These are phyloP conservation scores for Nothobranchius furzeri DNA, from an alignment of 2,113 vertebrate species.

Conservation along the genomic window DNA sequence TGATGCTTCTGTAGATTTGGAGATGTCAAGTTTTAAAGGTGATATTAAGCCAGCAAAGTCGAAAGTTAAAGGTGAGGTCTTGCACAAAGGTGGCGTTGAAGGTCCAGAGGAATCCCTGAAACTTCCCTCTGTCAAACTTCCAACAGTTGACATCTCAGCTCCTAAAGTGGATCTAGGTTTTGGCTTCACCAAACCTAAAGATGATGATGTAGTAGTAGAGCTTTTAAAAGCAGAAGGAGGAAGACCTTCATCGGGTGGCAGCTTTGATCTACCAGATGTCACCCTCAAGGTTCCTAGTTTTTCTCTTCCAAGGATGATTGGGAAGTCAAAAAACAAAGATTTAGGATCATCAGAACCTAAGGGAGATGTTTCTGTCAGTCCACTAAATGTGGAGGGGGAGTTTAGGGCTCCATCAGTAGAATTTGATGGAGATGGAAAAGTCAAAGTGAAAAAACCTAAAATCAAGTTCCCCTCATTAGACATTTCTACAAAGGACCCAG, in stretches of 20 bases:
- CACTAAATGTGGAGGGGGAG: conserved; percentile 55
- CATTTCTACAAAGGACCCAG: conserved; percentile 70
- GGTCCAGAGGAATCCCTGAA: conserved; percentile 60
- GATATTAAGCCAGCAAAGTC: conserved; percentile 38
- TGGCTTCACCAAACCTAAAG: conserved; percentile 69
- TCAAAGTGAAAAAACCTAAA: conserved; percentile 78
- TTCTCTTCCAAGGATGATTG: conserved; percentile 80
- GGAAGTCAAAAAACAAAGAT: conserved; percentile 68
- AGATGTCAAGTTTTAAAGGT: conserved; percentile 41
- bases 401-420: conserved; percentile 63
- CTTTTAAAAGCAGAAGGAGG: conserved; percentile 71
- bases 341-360: conserved; percentile 57
- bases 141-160: conserved; percentile 82
- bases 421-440: conserved; percentile 65
- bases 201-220: conserved; percentile 71
- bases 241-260: conserved; percentile 71
- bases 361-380: conserved; percentile 45
- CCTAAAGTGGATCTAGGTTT: conserved; percentile 83
- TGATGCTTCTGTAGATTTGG: conserved; percentile 38
- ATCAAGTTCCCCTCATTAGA: conserved; percentile 83
- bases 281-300: conserved; percentile 79
- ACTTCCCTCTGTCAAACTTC: conserved; percentile 75
- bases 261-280: conserved; percentile 76
- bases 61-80: conserved; percentile 32
- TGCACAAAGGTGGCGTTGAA: conserved; percentile 30